Conservation (phyloP, 2,113 vertebrate genomes). For the Irena cyanogastra region DNA sequence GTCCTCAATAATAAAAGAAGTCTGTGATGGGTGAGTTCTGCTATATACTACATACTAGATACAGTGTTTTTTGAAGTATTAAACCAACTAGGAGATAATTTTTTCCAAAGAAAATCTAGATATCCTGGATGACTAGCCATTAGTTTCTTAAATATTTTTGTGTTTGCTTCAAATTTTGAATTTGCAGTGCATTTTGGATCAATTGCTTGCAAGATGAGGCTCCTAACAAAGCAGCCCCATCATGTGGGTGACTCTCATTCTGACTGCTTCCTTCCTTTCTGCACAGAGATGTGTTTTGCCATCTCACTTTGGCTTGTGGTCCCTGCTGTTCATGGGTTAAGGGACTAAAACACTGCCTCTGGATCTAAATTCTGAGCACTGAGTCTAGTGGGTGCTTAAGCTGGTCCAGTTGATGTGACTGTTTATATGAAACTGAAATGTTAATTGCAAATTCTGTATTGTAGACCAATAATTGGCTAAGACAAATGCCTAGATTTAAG, state of each 20-base stretch:
- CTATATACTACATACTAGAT: background rate
- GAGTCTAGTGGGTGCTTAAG: background rate
- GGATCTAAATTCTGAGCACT: background rate
- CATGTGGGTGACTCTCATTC: background rate
- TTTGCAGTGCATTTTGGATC: background rate
- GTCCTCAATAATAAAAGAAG: constrained; percentile 96
- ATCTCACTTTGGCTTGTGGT: accelerated
- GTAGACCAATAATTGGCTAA: background rate
- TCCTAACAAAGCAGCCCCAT: background rate
- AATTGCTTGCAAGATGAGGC: background rate
- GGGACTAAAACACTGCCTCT: background rate
- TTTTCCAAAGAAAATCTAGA: background rate
- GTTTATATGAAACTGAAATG: background rate
- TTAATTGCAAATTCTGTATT: background rate
- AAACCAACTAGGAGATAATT: background rate
- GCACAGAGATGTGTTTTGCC: background rate
- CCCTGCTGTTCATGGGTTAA: background rate
- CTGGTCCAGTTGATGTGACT: background rate
- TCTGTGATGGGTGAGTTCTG: constrained; percentile 92
- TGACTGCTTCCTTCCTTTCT: background rate
- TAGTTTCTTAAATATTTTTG: background rate
- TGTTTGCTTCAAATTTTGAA: background rate
- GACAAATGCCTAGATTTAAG: background rate
- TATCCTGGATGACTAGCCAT: background rate
- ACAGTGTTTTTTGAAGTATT: background rate